Evolutionary conservation across 2,797 vertebrate genomes (phyloP).

Genomic region (Crossoptilon crossoptilon): DNA sequence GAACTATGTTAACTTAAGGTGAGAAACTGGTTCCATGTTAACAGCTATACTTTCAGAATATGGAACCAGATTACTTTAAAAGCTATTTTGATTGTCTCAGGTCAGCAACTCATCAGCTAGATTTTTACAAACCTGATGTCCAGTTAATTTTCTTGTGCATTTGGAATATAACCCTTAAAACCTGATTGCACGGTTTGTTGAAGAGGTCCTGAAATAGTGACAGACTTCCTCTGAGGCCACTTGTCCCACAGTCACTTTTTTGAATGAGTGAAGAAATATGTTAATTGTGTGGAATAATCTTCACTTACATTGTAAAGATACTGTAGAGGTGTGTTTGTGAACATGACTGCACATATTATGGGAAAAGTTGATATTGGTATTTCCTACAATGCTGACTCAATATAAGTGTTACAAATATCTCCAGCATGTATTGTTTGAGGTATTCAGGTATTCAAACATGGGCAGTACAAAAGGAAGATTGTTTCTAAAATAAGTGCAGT

Average conservation of each 20-base stretch:
- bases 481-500: not conserved
- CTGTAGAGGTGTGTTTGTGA: not conserved
- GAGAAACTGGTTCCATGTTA: not conserved
- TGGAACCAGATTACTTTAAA: not conserved
- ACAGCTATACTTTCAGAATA: not conserved
- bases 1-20: not conserved
- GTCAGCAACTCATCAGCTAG: not conserved
- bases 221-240: not conserved
- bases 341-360: rapidly evolving
- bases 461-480: not conserved
- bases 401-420: not conserved
- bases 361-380: not conserved
- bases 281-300: not conserved
- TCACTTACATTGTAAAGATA: not conserved
- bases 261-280: not conserved
- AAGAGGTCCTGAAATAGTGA: not conserved
- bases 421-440: not conserved
- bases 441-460: not conserved
- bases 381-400: not conserved
- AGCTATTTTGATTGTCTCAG: not conserved
- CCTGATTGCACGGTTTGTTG: not conserved
- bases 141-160: not conserved
- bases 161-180: not conserved
- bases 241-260: not conserved
- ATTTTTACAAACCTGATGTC: not conserved